Base-by-base conservation (phyloP, 2,888 invertebrate species). In the Hypercompe scribonia region DNA sequence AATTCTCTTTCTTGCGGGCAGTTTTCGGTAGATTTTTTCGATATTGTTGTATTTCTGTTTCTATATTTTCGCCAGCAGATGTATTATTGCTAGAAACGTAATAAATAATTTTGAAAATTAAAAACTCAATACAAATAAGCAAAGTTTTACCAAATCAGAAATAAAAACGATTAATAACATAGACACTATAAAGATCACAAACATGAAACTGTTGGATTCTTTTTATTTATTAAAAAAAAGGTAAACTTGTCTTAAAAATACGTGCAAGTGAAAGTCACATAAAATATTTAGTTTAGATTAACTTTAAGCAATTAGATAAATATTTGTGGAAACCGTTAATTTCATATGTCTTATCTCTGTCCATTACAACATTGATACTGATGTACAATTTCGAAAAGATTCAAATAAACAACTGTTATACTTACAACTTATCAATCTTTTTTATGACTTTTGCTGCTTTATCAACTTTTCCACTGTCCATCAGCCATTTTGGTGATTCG, bases 401-500 rank as follows among this genome's bases (percentile, higher is more conserved):
- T 24, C 50, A 50, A 46, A 36, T 13, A 68, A 61, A 28, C 24
- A 18, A 33, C 72, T 42, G 46, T 63, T n/a, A 68, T 81, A 91
- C 93, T 91, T 76, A 94, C 94, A 90, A 93, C 70, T 81, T 82
- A 36, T 85, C 87, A 73, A 93, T 84, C 66, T 85, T 92, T 50
- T 91, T 87, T 90, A 94, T 90, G 3, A 91, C 90, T 3, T 3
- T 31, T 0, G 87, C 84, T 7, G 92, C 90, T 73, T 86, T 79
- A 5, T 90, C 88, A 42, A 90, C 77, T 0, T 86, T 77, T 39
- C 86, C 88, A n/a, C 81, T 90, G 77, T 93, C 92, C 87, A 94
- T 80, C 76, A 94, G 80, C 94, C 94, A 94, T 75, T 93, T 94
- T 0, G 94, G 94, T 0, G 94, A 94, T 72, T 94, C 94, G 75